Evolutionary conservation across 2,888 invertebrate species (phyloP).

Genomic region (Odontocerum albicorne): DNA sequence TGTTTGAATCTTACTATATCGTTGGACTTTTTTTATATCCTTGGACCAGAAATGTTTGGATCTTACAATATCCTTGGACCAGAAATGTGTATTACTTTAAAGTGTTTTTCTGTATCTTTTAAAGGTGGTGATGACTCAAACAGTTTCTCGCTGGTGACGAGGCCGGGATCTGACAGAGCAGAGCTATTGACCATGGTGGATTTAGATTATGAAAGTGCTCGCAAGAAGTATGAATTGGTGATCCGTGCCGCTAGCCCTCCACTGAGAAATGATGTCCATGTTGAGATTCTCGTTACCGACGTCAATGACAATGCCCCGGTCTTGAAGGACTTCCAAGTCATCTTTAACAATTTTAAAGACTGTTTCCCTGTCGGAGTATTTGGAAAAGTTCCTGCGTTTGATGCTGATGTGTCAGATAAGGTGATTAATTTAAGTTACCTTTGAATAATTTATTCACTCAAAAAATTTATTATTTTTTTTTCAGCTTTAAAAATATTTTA

Average conservation of each 20-base stretch:
- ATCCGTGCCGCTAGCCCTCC: constrained; percentile 91
- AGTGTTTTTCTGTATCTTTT: too few species aligned
- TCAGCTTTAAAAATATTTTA: neutral
- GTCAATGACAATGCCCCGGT: constrained; percentile 94
- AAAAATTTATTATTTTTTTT: constrained; percentile 18
- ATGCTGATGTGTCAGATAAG: constrained; percentile 91
- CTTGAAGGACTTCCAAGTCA: constrained; percentile 87
- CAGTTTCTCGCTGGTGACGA: constrained; percentile 78
- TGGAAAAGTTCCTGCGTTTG: constrained; percentile 89
- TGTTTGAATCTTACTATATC: too few species aligned
- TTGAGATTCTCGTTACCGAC: constrained; percentile 88
- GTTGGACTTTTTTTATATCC: too few species aligned
- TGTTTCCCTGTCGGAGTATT: constrained; percentile 92
- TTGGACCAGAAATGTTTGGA: too few species aligned
- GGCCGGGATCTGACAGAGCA: constrained; percentile 82
- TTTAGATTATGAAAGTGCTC: constrained; percentile 93
- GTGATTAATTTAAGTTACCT: constrained; percentile 44
- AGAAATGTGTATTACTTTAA: too few species aligned
- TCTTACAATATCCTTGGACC: too few species aligned
- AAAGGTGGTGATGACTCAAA: constrained; percentile 85
- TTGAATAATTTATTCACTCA: too few species aligned
- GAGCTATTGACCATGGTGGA: constrained; percentile 88
- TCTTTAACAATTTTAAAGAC: constrained; percentile 94
- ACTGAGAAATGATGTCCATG: constrained; percentile 82
- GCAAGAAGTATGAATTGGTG: constrained; percentile 85